Conservation (phyloP, 1,140 invertebrate species). For the Dinothrombium tinctorium region DNA sequence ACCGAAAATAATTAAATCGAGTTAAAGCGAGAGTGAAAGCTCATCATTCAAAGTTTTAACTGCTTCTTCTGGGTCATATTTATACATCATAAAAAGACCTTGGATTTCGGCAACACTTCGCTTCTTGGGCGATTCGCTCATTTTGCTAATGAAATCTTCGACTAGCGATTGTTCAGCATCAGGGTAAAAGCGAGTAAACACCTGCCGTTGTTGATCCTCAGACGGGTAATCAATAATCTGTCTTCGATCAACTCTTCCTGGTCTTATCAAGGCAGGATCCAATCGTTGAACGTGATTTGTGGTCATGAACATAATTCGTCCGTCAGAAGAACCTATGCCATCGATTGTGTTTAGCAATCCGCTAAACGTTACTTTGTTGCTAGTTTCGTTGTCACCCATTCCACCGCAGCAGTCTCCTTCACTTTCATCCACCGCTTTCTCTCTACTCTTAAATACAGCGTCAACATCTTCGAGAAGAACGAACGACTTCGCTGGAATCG, state of each 20-base stretch:
- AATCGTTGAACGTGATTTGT: conserved; percentile 92
- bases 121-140: conserved; percentile 25
- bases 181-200: conserved; percentile 79
- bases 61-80: conserved; percentile 26
- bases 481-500: conserved; percentile 67
- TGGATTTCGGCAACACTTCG: conserved; percentile 73
- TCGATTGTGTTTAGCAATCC: conserved; percentile 92
- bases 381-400: conserved; percentile 83
- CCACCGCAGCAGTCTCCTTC: too few relatives aligned
- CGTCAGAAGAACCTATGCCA: conserved; percentile 95
- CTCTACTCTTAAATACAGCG: conserved; percentile 74
- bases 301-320: conserved; percentile 94
- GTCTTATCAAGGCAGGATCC: conserved; percentile 84
- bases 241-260: conserved; percentile 83
- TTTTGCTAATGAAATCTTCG: conserved; percentile 34
- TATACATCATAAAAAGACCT: conserved; percentile 69
- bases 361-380: conserved; percentile 85
- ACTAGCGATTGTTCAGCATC: conserved; percentile 29
- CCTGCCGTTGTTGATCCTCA: conserved; percentile 48
- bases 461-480: conserved; percentile 94
- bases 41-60: conserved; percentile 1
- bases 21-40: too few relatives aligned
- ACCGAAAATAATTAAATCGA: too few relatives aligned
- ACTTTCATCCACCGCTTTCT: conserved; percentile 45
- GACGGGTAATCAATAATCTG: conserved; percentile 72